Percentiles rank a stretch among this genome's conserved stretches.
Conservation (phyloP, 1,140 invertebrate species). For the Orussus abietinus region DNA sequence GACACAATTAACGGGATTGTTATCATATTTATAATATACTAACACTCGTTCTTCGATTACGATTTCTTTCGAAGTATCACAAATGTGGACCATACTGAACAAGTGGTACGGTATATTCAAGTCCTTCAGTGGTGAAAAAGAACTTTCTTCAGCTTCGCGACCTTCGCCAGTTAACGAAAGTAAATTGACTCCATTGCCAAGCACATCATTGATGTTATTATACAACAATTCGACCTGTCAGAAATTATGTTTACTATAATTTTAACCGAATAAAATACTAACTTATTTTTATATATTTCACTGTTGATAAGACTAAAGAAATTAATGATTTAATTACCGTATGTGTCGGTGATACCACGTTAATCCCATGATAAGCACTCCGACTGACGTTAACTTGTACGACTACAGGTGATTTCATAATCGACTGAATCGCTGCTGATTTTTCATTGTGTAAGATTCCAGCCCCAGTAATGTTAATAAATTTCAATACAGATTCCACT, state of each 20-base stretch:
- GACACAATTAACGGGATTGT: conserved; percentile 92
- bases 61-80: conserved; percentile 90
- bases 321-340: conserved; percentile 55
- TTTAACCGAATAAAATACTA: conserved; percentile 2
- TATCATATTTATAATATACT: conserved; percentile 97
- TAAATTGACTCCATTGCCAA: conserved; percentile 86
- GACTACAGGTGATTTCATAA: conserved; percentile 80
- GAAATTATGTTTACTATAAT: conserved; percentile 9
- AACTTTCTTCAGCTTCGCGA: conserved; percentile 79
- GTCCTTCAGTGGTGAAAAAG: conserved; percentile 77
- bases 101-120: conserved; percentile 88
- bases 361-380: conserved; percentile 88
- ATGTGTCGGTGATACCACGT: conserved; percentile 83
- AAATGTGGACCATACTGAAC: conserved; percentile 96
- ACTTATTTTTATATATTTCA: background rate
- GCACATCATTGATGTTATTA: conserved; percentile 73
- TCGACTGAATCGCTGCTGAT: conserved; percentile 84
- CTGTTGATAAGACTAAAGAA: conserved; percentile 2
- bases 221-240: conserved; percentile 57
- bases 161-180: conserved; percentile 90
- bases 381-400: conserved; percentile 77
- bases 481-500: conserved; percentile 74
- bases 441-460: conserved; percentile 95
- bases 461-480: conserved; percentile 88
- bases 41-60: conserved; percentile 85